Percentiles rank a stretch among this genome's conserved stretches.
These are phyloP conservation scores for Etia nguti DNA, from an alignment of 2,113 vertebrate genomes.

Conservation along the genomic window DNA sequence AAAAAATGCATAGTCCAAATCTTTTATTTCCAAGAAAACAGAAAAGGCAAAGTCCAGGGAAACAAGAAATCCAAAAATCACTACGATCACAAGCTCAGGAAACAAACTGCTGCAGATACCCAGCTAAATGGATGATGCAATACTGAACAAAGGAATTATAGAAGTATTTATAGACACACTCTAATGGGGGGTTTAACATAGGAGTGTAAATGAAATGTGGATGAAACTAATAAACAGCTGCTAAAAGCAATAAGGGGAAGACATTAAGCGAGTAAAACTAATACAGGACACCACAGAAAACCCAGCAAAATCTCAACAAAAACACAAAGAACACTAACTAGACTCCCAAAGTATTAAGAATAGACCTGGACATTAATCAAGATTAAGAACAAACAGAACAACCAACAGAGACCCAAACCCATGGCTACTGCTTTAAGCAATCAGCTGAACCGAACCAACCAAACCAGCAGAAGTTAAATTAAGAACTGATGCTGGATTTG, in stretches of 20 bases:
- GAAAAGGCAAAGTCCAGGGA: not conserved
- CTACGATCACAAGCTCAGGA: not conserved
- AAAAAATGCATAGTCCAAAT: not conserved
- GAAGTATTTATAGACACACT: not conserved
- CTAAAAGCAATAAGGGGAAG: not conserved
- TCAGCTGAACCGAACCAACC: not conserved
- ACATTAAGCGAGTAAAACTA: not conserved
- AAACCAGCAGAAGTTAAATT: not conserved
- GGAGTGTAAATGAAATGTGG: not conserved
- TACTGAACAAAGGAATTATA: not conserved
- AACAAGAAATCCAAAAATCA: not conserved
- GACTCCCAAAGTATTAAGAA: not conserved
- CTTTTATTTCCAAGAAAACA: not conserved
- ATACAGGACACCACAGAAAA: not conserved
- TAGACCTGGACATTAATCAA: not conserved
- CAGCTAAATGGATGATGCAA: not conserved
- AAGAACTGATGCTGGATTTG: not conserved
- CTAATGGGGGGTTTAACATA: not conserved
- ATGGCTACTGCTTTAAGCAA: too few relatives aligned
- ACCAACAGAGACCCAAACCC: not conserved
- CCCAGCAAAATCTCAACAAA: not conserved
- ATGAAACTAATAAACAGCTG: not conserved
- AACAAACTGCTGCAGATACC: not conserved
- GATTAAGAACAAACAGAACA: not conserved
- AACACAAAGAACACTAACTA: not conserved